These are phyloP conservation scores for Drosophila pectinifera DNA, from an alignment of 1,140 invertebrate genomes.

Conservation along the genomic window DNA sequence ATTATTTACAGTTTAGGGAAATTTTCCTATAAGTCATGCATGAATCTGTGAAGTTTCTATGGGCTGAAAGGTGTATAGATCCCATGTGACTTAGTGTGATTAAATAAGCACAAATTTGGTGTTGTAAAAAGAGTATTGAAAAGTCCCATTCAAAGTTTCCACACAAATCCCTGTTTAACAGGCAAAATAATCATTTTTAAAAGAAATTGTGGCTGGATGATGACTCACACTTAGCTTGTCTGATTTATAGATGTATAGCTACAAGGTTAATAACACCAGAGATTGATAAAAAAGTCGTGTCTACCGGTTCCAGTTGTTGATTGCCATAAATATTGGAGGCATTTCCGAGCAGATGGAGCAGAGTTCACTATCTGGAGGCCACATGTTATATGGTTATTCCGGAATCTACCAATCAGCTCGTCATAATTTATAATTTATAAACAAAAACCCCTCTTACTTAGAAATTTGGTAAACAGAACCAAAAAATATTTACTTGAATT, in stretches of 20 bases:
- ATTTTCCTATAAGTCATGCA: too few relatives aligned
- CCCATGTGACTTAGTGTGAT: too few relatives aligned
- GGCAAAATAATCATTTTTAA: neutral
- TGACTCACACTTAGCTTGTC: constrained; percentile 11
- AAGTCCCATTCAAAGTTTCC: neutral
- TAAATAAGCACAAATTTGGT: too few relatives aligned
- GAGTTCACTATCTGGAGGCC: constrained; percentile 17
- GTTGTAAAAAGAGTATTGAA: too few relatives aligned
- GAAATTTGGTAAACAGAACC: neutral
- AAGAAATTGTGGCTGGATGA: neutral
- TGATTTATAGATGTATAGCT: constrained; percentile 12
- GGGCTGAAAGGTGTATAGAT: neutral
- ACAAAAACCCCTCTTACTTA: neutral
- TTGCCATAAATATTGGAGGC: constrained; percentile 33
- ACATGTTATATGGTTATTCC: constrained; percentile 26
- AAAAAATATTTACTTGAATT: neutral
- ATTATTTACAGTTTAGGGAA: too few relatives aligned
- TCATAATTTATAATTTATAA: neutral
- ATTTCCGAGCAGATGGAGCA: constrained; percentile 31
- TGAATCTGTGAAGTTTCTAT: neutral
- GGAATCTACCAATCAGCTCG: constrained; percentile 7
- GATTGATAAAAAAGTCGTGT: constrained; percentile 28
- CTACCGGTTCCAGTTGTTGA: constrained; percentile 40
- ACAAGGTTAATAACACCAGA: constrained; percentile 4
- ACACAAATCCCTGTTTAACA: neutral